Conservation (phyloP, 1,140 invertebrate species). For the Drosophila chauvacae region DNA sequence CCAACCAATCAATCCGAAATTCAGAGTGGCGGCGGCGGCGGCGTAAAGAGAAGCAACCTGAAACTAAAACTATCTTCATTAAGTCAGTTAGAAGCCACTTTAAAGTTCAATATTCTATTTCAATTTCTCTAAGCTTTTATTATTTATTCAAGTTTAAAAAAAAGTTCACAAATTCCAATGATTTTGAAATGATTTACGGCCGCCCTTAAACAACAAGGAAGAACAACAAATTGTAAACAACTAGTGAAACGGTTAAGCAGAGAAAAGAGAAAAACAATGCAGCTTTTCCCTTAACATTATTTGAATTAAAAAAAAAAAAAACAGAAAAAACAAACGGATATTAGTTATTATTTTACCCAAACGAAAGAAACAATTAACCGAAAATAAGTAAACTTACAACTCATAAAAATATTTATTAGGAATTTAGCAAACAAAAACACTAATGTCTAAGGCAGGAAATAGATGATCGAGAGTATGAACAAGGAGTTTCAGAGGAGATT, state of each 20-base stretch:
- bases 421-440: slow-evolving; percentile 43
- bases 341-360: slow-evolving; percentile 64
- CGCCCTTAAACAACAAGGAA: slow-evolving; percentile 35
- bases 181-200: slow-evolving; percentile 36
- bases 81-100: slow-evolving; percentile 44
- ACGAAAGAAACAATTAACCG: slow-evolving; percentile 4
- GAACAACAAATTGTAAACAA: slow-evolving; percentile 36
- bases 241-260: slow-evolving; percentile 54
- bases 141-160: slow-evolving; percentile 23
- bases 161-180: slow-evolving; percentile 52
- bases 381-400: slow-evolving; percentile 23
- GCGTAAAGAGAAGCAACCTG: background rate
- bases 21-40: slow-evolving; percentile 9
- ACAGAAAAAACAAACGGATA: slow-evolving; percentile 43
- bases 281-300: slow-evolving; percentile 47
- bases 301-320: slow-evolving; percentile 59
- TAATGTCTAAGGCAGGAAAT: slow-evolving; percentile 48
- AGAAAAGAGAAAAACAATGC: slow-evolving; percentile 35
- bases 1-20: slow-evolving; percentile 14
- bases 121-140: slow-evolving; percentile 30
- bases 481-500: slow-evolving; percentile 4
- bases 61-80: slow-evolving; percentile 9
- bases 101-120: slow-evolving; percentile 35
- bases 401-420: slow-evolving; percentile 41
- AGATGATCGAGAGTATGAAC: slow-evolving; percentile 1